Evolutionary conservation across 2,797 vertebrate species (phyloP).

Genomic region (Acomys russatus): DNA sequence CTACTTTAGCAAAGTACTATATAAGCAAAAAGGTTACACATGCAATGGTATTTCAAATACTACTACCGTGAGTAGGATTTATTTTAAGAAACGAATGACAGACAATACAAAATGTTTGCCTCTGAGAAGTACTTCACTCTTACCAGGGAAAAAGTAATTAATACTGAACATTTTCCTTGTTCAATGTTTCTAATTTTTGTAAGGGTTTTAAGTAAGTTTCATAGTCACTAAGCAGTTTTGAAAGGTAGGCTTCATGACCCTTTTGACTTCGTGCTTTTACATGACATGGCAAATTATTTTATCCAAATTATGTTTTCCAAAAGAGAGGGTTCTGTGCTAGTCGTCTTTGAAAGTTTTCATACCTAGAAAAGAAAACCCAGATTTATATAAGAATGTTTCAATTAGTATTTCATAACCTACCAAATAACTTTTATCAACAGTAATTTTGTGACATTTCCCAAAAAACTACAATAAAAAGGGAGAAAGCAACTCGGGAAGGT

Average conservation of each 20-base stretch:
- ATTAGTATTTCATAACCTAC: neutral
- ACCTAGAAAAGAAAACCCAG: slow-evolving; percentile 88
- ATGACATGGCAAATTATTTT: slow-evolving; percentile 63
- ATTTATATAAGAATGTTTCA: slow-evolving; percentile 8
- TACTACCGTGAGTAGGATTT: slow-evolving; percentile 61
- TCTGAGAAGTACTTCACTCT: slow-evolving; percentile 55
- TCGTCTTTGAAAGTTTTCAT: slow-evolving; percentile 97
- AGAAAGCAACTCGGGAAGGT: neutral
- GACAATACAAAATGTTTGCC: slow-evolving; percentile 65
- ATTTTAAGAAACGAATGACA: slow-evolving; percentile 70
- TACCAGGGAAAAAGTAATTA: neutral
- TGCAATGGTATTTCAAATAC: neutral
- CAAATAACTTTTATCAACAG: slow-evolving; percentile 62
- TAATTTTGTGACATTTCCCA: slow-evolving; percentile 54
- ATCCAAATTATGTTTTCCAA: slow-evolving; percentile 94
- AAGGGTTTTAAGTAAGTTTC: slow-evolving; percentile 85
- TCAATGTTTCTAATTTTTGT: slow-evolving; percentile 86
- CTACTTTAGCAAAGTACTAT: slow-evolving; percentile 9
- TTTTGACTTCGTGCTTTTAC: slow-evolving; percentile 72
- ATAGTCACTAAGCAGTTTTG: slow-evolving; percentile 67
- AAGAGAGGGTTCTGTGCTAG: slow-evolving; percentile 97
- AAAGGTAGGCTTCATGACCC: slow-evolving; percentile 78
- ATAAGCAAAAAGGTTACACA: slow-evolving; percentile 59
- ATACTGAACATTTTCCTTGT: slow-evolving; percentile 71
- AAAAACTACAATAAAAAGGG: slow-evolving; percentile 2